These are phyloP conservation scores for Axinella damicornis DNA, from an alignment of 37 sponge, comb jelly and placozoan genomes.

Conservation along the genomic window DNA sequence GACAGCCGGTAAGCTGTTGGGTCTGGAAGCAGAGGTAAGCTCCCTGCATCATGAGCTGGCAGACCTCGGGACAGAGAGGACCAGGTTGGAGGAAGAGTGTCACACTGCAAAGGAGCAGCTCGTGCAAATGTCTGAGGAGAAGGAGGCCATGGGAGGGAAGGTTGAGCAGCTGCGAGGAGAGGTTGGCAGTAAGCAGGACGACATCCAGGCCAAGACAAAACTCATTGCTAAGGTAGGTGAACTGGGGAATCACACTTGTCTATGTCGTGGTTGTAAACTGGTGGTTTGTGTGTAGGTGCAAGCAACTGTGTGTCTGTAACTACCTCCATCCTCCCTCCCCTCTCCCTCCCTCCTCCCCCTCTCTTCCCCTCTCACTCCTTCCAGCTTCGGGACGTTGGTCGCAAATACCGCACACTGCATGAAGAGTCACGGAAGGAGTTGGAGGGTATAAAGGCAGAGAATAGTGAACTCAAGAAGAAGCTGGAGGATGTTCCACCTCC, in stretches of 20 bases:
- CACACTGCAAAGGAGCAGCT: not conserved
- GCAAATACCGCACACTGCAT: slow-evolving; percentile 44
- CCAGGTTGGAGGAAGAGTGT: not conserved
- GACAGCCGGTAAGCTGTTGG: slow-evolving; percentile 13
- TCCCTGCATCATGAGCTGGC: slow-evolving; percentile 31
- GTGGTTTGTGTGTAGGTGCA: not conserved
- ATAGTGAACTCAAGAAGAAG: slow-evolving; percentile 45
- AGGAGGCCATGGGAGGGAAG: not conserved
- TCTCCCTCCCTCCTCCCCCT: not conserved
- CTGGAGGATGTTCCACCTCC: slow-evolving; percentile 11
- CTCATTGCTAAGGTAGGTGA: slow-evolving; percentile 53
- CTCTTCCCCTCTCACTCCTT: not conserved
- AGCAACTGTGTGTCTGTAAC: not conserved
- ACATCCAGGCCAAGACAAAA: slow-evolving; percentile 14
- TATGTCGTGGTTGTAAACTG: not conserved
- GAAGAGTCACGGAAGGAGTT: slow-evolving; percentile 46
- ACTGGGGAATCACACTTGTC: too few relatives aligned
- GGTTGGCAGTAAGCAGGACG: slow-evolving; percentile 17
- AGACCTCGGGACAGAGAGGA: slow-evolving; percentile 5
- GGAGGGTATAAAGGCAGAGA: slow-evolving; percentile 43
- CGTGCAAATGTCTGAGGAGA: not conserved
- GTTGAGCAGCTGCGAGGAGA: slow-evolving; percentile 6
- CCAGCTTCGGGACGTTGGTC: slow-evolving; percentile 66
- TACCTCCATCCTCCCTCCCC: not conserved
- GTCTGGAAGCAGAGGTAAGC: slow-evolving; percentile 29